These are phyloP conservation scores for Potorous gilbertii DNA, from an alignment of 2,797 vertebrate species.

Conservation along the genomic window DNA sequence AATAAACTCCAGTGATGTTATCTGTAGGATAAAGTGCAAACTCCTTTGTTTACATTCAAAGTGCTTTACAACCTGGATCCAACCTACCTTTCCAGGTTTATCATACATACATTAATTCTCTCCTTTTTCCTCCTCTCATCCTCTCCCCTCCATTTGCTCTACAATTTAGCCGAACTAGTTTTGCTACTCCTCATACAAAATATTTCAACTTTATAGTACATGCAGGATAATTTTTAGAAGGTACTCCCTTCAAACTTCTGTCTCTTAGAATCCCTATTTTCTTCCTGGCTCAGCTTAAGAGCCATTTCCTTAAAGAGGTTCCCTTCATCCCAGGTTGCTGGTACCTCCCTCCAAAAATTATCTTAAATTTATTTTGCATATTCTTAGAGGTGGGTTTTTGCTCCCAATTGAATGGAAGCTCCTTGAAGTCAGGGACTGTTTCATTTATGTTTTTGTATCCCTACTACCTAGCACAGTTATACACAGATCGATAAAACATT, in stretches of 20 bases:
- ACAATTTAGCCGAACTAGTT: not conserved
- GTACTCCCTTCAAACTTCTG: not conserved
- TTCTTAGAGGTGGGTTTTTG: not conserved
- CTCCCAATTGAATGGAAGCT: not conserved
- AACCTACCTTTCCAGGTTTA: not conserved
- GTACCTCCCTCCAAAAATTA: not conserved
- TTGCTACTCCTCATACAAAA: not conserved
- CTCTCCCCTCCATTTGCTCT: not conserved
- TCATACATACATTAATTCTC: not conserved
- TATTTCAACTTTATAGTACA: not conserved
- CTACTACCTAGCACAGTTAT: not conserved
- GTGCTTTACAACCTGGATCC: no score
- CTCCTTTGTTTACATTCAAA: not conserved
- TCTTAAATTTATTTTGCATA: not conserved
- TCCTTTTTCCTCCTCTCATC: not conserved
- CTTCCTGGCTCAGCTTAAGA: not conserved
- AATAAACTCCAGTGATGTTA: not conserved
- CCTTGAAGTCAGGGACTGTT: not conserved
- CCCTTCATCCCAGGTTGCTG: not conserved
- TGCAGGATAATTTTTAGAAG: not conserved
- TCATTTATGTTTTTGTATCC: not conserved
- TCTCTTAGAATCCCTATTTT: not conserved
- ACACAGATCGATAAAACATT: not conserved
- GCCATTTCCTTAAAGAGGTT: not conserved
- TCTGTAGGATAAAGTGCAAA: not conserved